Base-by-base conservation (phyloP, 2,113 vertebrate genomes). In the Himantopus leucocephalus region DNA sequence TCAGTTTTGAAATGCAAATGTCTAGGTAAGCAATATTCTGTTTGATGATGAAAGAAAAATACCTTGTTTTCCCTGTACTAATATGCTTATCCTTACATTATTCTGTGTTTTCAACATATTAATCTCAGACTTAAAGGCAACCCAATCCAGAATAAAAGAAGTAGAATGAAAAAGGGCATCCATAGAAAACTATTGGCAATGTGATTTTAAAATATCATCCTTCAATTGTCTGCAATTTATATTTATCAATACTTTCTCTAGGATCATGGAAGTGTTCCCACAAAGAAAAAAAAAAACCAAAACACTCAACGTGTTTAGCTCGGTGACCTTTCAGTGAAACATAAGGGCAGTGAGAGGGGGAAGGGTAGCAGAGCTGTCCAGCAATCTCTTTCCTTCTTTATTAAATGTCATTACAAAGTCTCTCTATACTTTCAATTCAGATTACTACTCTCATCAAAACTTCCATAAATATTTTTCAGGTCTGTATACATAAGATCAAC, bases 161-260 rank as follows among this genome's bases (percentile, higher is more conserved):
- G 74, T 16, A 63, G 76, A 32, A 94, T 55, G 94, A 95, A 92
- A 97, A 97, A 92, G 88, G 94, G 91, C 92, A 96, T 34, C 93
- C 76, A 77, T 35, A 95, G 90, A 96, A 90, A 93, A 95, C 85
- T 96, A 96, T 95, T 92, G 92, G 93, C 95, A 96, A 96, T 96
- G 91, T 90, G 86, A 97, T 97, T 97, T 97, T 78, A 90, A 97
- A 97, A 97, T 94, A 97, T 9, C 96, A 96, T 72, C 90, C 94
- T 85, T 95, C 96, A 97, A 93, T 95, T 97, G 95, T 67, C 62
- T 97, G 87, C 94, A 96, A 97, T 96, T 97, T 95, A 48, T 94
- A 97, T 97, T 96, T 93, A 94, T 97, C 94, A 94, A 94, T 97
- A 95, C 71, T 94, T 85, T 74, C 10, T 1, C 86, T 92, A 75